phyloP scores from a whole-genome alignment of 2,113 vertebrate species.

The Paracanthobrama guichenoti region DNA sequence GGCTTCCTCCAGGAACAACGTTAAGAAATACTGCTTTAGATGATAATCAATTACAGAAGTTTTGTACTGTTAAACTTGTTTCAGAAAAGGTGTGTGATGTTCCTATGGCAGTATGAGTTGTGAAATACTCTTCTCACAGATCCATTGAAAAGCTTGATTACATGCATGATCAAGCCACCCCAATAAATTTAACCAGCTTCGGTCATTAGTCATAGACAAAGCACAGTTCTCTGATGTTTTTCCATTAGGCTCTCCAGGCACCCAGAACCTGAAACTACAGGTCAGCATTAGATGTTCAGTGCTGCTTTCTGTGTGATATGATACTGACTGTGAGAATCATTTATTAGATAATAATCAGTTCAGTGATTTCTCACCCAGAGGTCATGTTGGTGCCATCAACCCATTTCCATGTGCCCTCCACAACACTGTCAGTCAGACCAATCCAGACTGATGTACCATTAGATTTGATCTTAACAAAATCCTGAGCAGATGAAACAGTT shows the following conservation, averaged over 20 bases:
- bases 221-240: not conserved
- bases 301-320: not conserved
- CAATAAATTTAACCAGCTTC: too few species aligned
- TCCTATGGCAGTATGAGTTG: not conserved
- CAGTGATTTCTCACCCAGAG: not conserved
- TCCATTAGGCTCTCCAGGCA: not conserved
- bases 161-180: not conserved
- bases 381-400: not conserved
- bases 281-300: not conserved
- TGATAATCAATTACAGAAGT: not conserved
- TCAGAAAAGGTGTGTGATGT: not conserved
- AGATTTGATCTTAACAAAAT: not conserved
- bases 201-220: not conserved
- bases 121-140: not conserved
- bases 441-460: rapidly evolving
- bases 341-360: not conserved
- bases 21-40: not conserved
- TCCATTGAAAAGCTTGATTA: rapidly evolving
- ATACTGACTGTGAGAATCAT: slow-evolving; percentile 22
- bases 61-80: not conserved
- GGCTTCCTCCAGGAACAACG: not conserved
- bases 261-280: not conserved
- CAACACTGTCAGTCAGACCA: not conserved
- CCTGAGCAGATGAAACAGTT: not conserved
- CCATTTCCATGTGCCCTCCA: not conserved